Conservation (phyloP, 35 echinoderm and acorn worm species). For the Hemicentrotus pulcherrimus region DNA sequence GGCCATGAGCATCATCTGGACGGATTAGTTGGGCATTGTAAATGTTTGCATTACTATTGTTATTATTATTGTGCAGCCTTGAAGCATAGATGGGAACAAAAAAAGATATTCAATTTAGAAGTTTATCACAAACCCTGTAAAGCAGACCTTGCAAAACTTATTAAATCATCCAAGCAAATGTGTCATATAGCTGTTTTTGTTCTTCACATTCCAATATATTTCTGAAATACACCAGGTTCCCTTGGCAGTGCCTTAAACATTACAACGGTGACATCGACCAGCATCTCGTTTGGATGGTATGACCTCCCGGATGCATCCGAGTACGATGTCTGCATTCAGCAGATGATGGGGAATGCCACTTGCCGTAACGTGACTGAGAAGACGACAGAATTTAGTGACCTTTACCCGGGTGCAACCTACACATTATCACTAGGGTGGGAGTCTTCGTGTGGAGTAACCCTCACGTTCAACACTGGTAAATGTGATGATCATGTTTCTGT, state of each 20-base stretch:
- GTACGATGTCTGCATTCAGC: constrained; percentile 36
- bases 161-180: too few species aligned
- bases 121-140: too few species aligned
- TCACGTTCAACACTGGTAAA: constrained; percentile 2
- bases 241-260: constrained; percentile 45
- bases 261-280: constrained; percentile 13
- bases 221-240: not conserved
- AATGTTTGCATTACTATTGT: too few species aligned
- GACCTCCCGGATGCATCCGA: not conserved
- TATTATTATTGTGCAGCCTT: too few species aligned
- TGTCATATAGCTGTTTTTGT: too few species aligned
- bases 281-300: constrained; percentile 28
- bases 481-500: not conserved
- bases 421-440: constrained; percentile 1
- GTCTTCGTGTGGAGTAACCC: not conserved
- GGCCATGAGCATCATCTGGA: too few species aligned
- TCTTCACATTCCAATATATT: too few species aligned
- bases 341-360: not conserved
- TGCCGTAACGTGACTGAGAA: not conserved
- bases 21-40: too few species aligned
- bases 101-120: too few species aligned
- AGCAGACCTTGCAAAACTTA: too few species aligned
- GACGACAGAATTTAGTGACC: not conserved
- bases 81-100: too few species aligned
- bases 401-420: not conserved